These are phyloP conservation scores for Muschampia plurimacula DNA, from an alignment of 2,888 invertebrate genomes.

Conservation along the genomic window DNA sequence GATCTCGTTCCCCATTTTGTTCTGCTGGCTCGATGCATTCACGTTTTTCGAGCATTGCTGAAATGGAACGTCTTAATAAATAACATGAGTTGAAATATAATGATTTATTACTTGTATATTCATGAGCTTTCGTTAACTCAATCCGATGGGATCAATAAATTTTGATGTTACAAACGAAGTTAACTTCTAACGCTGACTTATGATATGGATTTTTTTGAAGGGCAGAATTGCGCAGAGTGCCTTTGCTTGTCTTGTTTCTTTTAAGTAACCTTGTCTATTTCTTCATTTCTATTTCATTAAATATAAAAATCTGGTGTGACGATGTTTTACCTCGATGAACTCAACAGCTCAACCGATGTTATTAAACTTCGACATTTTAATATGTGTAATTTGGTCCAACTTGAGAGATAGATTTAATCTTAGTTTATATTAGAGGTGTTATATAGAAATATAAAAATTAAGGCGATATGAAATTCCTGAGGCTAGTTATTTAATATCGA, in stretches of 20 bases:
- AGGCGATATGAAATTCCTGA: too few relatives aligned
- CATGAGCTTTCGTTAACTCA: conserved; percentile 25
- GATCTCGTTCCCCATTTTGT: conserved; percentile 83
- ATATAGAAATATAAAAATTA: too few relatives aligned
- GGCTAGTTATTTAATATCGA: too few relatives aligned
- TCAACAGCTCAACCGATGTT: too few relatives aligned
- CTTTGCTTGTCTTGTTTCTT: neutral
- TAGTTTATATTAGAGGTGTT: too few relatives aligned
- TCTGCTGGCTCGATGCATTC: conserved; percentile 82
- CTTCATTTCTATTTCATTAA: neutral
- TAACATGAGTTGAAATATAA: conserved; percentile 34
- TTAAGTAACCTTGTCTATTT: neutral
- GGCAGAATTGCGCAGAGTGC: neutral
- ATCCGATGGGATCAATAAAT: conserved; percentile 24
- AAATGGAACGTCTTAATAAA: conserved; percentile 49
- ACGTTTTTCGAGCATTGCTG: conserved; percentile 84
- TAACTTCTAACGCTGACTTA: neutral
- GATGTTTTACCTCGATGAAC: too few relatives aligned
- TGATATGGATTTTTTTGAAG: neutral
- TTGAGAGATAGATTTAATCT: too few relatives aligned
- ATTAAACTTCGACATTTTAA: too few relatives aligned
- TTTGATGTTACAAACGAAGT: conserved; percentile 13
- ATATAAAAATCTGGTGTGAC: too few relatives aligned
- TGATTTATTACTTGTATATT: conserved; percentile 33
- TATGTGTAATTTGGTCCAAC: too few relatives aligned